Evolutionary conservation across 2,113 vertebrate species (phyloP).

Genomic region (Python bivittatus): DNA sequence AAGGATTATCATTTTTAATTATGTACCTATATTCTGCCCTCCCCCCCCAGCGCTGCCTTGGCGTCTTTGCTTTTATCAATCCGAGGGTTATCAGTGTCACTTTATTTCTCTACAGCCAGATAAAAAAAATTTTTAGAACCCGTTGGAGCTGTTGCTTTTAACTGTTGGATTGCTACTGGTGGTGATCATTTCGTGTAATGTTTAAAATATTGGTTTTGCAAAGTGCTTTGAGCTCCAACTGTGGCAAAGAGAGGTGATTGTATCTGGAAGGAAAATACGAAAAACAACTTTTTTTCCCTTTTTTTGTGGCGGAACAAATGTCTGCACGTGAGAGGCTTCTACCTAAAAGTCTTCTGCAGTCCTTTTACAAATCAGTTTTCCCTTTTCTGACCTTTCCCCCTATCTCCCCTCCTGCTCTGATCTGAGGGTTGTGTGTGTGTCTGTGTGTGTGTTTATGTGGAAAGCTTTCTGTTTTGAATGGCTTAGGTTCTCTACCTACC

Average conservation of each 20-base stretch:
- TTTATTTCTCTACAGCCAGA: not conserved
- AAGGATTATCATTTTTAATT: conserved; percentile 29
- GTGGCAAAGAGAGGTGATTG: no score
- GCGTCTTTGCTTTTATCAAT: not conserved
- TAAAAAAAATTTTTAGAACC: not conserved
- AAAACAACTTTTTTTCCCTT: not conserved
- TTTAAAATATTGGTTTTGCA: not conserved
- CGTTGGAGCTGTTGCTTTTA: no score
- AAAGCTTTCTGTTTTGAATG: not conserved
- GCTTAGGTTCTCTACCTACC: not conserved
- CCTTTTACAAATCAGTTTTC: not conserved
- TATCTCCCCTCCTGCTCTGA: not conserved
- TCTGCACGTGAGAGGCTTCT: not conserved
- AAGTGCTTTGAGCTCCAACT: not conserved
- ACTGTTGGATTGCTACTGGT: not conserved
- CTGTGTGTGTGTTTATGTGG: not conserved
- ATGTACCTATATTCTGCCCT: not conserved
- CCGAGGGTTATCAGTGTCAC: not conserved
- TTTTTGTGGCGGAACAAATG: not conserved
- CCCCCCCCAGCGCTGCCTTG: no score
- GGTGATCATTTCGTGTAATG: not conserved
- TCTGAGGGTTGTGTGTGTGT: not conserved
- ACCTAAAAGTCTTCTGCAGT: not conserved
- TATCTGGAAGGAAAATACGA: no score
- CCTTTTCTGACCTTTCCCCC: not conserved